phyloP scores from a whole-genome alignment of 2,113 vertebrate genomes.

The Podiceps cristatus region DNA sequence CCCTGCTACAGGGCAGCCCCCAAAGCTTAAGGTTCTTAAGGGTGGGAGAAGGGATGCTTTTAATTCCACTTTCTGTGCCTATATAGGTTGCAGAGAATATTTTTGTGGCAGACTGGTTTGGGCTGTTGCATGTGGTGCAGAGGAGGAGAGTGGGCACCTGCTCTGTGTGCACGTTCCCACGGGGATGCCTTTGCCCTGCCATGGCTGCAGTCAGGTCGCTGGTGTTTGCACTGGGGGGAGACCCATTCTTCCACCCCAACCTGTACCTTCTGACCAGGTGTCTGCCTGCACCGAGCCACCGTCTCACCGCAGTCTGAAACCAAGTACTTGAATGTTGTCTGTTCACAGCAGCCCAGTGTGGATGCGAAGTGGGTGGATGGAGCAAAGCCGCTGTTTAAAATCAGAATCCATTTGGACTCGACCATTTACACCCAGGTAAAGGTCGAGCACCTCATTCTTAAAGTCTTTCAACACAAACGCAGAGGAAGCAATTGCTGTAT shows the following conservation, averaged over 20 bases:
- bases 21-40: background rate
- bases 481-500: background rate
- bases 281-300: background rate
- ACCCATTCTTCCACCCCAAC: accelerated
- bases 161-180: accelerated
- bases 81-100: background rate
- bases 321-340: slow-evolving; percentile 3
- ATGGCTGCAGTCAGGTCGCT: background rate
- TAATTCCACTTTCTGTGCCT: background rate
- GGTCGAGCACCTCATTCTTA: background rate
- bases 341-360: slow-evolving; percentile 75
- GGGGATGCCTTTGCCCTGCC: background rate
- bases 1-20: background rate
- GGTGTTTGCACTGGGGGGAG: background rate
- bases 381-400: slow-evolving; percentile 89
- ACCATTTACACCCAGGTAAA: slow-evolving; percentile 93
- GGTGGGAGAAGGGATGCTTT: background rate
- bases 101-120: background rate
- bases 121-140: background rate
- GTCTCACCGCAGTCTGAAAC: background rate
- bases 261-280: background rate
- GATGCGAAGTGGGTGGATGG: slow-evolving; percentile 98
- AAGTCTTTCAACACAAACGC: background rate
- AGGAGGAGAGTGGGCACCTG: accelerated
- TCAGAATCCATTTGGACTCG: slow-evolving; percentile 89